Evolutionary conservation across 2,113 vertebrate species (phyloP).

Genomic region (Copsychus sechellarum): DNA sequence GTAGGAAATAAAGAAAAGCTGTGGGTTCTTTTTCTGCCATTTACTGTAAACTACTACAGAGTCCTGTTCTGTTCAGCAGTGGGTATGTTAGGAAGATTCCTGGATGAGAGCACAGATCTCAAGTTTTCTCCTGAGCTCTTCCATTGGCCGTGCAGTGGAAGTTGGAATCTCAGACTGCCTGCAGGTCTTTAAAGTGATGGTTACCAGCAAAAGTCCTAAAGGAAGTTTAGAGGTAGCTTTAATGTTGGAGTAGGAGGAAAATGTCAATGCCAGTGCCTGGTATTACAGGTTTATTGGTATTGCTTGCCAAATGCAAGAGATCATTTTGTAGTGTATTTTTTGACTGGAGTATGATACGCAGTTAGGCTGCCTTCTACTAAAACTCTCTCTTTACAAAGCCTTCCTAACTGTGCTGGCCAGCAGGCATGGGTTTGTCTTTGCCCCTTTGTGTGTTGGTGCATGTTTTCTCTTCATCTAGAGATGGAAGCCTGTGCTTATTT

Average conservation of each 20-base stretch:
- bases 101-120: background rate
- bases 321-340: rapidly evolving
- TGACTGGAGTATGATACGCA: background rate
- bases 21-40: background rate
- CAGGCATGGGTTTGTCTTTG: background rate
- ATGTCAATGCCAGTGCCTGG: background rate
- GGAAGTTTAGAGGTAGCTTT: background rate
- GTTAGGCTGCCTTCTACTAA: background rate
- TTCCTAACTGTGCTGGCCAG: background rate
- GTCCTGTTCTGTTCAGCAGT: background rate
- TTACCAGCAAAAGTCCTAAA: background rate
- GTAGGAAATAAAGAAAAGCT: background rate
- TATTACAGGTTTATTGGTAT: background rate
- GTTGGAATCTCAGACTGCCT: background rate
- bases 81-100: background rate
- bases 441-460: background rate
- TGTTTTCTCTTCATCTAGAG: background rate
- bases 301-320: background rate
- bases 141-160: rapidly evolving
- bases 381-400: background rate
- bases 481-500: background rate
- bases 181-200: background rate
- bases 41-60: background rate
- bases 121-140: background rate
- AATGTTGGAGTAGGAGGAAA: background rate